These are phyloP conservation scores for Tokudaia tokunoshimensis DNA, from an alignment of 2,797 vertebrate genomes.

Conservation along the genomic window DNA sequence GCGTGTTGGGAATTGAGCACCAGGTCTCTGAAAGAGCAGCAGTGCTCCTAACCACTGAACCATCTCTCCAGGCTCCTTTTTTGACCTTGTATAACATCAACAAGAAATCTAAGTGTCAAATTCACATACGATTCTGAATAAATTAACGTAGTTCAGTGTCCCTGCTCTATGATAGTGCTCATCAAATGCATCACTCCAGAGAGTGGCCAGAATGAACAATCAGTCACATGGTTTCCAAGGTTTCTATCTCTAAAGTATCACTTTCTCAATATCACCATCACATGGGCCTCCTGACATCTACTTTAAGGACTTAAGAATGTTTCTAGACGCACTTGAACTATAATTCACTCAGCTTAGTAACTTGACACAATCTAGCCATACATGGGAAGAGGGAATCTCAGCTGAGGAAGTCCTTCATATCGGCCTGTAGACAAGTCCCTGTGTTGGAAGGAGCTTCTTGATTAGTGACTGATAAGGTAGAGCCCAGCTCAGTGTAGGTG, in stretches of 20 bases:
- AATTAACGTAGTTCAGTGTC: slow-evolving; percentile 10
- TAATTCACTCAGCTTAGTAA: not conserved
- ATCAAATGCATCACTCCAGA: slow-evolving; percentile 13
- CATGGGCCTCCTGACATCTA: not conserved
- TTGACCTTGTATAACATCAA: slow-evolving; percentile 28
- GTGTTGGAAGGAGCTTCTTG: not conserved
- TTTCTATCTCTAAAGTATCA: not conserved
- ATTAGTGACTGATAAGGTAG: not conserved
- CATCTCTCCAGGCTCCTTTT: no score
- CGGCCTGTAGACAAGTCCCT: not conserved
- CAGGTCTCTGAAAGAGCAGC: not conserved
- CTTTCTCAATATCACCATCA: not conserved
- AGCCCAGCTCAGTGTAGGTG: no score
- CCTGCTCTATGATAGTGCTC: slow-evolving; percentile 11
- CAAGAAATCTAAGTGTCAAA: slow-evolving; percentile 55
- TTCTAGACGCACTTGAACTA: not conserved
- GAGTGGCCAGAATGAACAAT: not conserved
- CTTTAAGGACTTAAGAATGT: slow-evolving; percentile 46
- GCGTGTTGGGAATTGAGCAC: not conserved
- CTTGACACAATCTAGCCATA: not conserved
- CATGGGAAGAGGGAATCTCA: not conserved
- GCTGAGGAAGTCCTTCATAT: not conserved
- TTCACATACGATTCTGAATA: not conserved
- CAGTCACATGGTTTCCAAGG: slow-evolving; percentile 40
- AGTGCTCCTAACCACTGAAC: not conserved